Evolutionary conservation across 2,888 invertebrate species (phyloP), one percentile per base, ranked within the genome.

Genomic region (Heliconius hortense): DNA sequence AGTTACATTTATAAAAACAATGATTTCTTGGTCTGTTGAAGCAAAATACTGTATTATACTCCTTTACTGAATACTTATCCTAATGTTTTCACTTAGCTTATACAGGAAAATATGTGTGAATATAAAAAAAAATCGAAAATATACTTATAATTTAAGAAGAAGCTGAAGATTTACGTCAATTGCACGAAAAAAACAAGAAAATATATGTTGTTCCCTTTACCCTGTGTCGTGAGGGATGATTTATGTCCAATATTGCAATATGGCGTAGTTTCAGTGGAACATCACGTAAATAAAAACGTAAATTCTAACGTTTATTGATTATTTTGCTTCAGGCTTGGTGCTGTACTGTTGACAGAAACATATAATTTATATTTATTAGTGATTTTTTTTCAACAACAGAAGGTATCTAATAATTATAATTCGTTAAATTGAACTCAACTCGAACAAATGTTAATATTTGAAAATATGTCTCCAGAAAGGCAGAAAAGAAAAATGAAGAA

Each of bases 241-340:
- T 66, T 66, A 39, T 39, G 11, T 39, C 35, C 13, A 24, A 39
- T 39, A 64, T 66, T 66, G 64, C 39, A 39, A 66, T 66, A 66
- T 39, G 64, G n/a, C 13, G 39, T 39, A 66, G 64, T 66, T 66
- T 31, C 39, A 39, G 39, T 66, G 1, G 64, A n/a, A 35, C 21
- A 35, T 66, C 35, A 39, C 13, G 43, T 43, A 43, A 43, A 43
- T 43, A 43, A 60, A 26, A 60, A 26, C 11, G 60, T 60, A 60
- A 28, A 18, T 62, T 62, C 18, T 62, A 18, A 8, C 43, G 8
- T 31, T 63, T 21, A 31, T 31, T 21, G 63, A 63, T 31, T 21
- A n/a, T 31, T 31, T 31, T 4, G 18, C 24, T 13, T 11, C 10
- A 21, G 21, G 31, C 10, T 21, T n/a, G 1, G 63, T 31, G 48